Evolutionary conservation across 2,113 vertebrate species (phyloP).

Genomic region (Pitta sordida): DNA sequence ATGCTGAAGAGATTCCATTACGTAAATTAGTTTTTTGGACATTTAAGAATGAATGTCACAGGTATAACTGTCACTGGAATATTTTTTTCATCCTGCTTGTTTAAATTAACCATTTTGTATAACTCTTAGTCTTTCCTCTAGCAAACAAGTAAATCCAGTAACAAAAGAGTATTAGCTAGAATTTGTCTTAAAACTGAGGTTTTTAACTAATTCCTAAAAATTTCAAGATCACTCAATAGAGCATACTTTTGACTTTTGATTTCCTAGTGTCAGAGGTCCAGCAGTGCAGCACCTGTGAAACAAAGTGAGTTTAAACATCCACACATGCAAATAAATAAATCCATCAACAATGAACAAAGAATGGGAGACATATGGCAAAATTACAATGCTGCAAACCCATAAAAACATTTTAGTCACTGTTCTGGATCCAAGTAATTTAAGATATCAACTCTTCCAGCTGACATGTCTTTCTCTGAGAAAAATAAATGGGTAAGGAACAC

Average conservation of each 20-base stretch:
- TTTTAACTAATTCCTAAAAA: neutral
- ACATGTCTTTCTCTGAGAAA: constrained; percentile 39
- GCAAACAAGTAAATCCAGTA: neutral
- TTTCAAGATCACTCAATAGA: neutral
- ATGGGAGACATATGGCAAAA: constrained; percentile 37
- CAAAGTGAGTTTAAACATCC: neutral
- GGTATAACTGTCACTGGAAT: neutral
- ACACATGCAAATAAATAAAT: neutral
- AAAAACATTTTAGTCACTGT: constrained; percentile 56
- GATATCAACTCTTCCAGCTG: constrained; percentile 34
- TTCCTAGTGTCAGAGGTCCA: neutral
- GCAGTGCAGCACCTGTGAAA: constrained; percentile 7
- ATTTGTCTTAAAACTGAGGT: neutral
- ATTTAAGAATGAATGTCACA: neutral
- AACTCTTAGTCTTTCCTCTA: neutral
- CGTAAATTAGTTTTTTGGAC: neutral
- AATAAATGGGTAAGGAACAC: constrained; percentile 9
- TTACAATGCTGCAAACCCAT: constrained; percentile 15
- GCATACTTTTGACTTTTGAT: neutral
- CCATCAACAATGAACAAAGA: neutral
- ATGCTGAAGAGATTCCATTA: neutral
- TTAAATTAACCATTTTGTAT: neutral
- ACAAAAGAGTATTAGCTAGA: neutral
- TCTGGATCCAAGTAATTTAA: constrained; percentile 51
- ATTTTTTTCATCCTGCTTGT: neutral